Conservation (phyloP, 30 jellyfish, hydroid and myxozoan genomes). For the Morbakka virulenta region DNA sequence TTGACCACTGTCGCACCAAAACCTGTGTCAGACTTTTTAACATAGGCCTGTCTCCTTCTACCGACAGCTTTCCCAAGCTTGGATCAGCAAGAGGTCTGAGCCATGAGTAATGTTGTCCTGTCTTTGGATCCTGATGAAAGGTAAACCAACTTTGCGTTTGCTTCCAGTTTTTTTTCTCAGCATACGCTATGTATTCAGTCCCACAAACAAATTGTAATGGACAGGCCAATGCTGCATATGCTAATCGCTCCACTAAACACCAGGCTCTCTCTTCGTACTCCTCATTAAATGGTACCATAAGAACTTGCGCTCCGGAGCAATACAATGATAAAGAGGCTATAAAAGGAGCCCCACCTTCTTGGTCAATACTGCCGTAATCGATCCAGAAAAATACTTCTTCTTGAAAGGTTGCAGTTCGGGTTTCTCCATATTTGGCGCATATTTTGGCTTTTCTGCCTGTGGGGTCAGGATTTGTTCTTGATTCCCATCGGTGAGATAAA, state of each 20-base stretch:
- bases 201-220: slow-evolving; percentile 62
- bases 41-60: slow-evolving; percentile 37
- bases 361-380: slow-evolving; percentile 36
- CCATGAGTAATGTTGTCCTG: slow-evolving; percentile 55
- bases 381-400: slow-evolving; percentile 56
- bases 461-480: slow-evolving; percentile 53
- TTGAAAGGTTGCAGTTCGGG: slow-evolving; percentile 14
- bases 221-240: slow-evolving; percentile 51
- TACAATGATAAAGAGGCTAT: slow-evolving; percentile 53
- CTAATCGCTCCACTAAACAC: slow-evolving; percentile 67
- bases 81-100: slow-evolving; percentile 47
- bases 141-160: slow-evolving; percentile 53
- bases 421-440: slow-evolving; percentile 26
- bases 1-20: slow-evolving; percentile 55
- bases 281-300: slow-evolving; percentile 57
- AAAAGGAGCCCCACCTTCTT: slow-evolving; percentile 35
- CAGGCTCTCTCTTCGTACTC: slow-evolving; percentile 61
- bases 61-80: slow-evolving; percentile 31
- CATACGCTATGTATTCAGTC: slow-evolving; percentile 36
- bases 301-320: slow-evolving; percentile 54
- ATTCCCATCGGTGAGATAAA: slow-evolving; percentile 60
- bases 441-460: slow-evolving; percentile 23
- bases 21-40: slow-evolving; percentile 22
- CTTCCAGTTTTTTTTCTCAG: slow-evolving; percentile 34
- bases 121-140: background rate